A percentile compares a stretch with the other conserved stretches of the same genome.
Evolutionary conservation across 2,797 vertebrate genomes (phyloP).

Genomic region (Cyclopterus lumpus): DNA sequence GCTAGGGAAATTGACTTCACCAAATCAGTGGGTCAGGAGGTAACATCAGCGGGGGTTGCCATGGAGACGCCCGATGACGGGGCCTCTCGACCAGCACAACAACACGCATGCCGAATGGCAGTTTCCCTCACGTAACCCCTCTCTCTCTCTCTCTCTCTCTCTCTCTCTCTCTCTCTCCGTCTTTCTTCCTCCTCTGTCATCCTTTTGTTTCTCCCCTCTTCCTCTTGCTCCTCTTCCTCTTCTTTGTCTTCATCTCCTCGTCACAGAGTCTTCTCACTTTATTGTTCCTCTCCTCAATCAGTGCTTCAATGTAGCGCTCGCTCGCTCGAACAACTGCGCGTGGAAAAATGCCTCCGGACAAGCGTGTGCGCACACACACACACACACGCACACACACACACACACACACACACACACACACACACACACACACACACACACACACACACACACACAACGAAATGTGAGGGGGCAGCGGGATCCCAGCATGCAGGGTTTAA

Average conservation of each 20-base stretch:
- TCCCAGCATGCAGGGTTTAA: constrained; percentile 83
- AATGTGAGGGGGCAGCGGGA: constrained; percentile 81
- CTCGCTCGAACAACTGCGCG: constrained; percentile 52
- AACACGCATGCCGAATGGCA: constrained; percentile 76
- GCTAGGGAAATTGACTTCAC: constrained; percentile 80
- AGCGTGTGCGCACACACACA: constrained; percentile 20
- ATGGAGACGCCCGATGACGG: constrained; percentile 85
- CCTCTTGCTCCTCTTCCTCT: background rate
- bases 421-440: constrained; percentile 28
- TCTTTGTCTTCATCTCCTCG: constrained; percentile 32
- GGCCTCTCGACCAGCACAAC: constrained; percentile 75
- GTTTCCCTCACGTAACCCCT: constrained; percentile 75
- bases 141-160: constrained; percentile 40
- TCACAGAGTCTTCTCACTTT: constrained; percentile 24
- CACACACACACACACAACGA: constrained; percentile 55
- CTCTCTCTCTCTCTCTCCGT: constrained; percentile 20
- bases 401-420: constrained; percentile 27
- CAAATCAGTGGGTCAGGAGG: constrained; percentile 85
- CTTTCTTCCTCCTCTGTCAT: constrained; percentile 13
- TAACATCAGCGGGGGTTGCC: constrained; percentile 84
- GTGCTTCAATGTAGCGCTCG: constrained; percentile 49
- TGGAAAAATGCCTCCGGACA: constrained; percentile 73
- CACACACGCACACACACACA: constrained; percentile 36
- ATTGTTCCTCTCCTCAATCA: constrained; percentile 51
- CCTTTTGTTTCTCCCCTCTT: background rate